Percentiles rank a stretch among this genome's conserved stretches.
Evolutionary conservation across 2,797 vertebrate species (phyloP).

Genomic region (Scarus forsteni): DNA sequence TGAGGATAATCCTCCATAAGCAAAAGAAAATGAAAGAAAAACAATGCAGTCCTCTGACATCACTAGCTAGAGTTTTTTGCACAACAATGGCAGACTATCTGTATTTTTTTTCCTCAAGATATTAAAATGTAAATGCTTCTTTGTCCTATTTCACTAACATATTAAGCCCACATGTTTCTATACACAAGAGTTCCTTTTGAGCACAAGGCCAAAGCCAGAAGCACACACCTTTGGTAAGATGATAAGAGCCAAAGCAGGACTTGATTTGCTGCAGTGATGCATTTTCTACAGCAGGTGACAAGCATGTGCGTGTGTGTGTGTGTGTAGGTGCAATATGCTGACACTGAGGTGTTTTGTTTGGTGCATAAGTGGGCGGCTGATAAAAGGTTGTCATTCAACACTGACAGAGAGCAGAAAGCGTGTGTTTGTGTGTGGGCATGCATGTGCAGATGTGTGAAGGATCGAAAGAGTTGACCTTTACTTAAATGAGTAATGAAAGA

Average conservation of each 20-base stretch:
- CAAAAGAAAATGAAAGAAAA: too few relatives aligned
- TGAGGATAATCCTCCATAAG: too few relatives aligned
- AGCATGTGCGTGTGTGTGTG: slow-evolving; percentile 26
- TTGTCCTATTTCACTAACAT: too few relatives aligned
- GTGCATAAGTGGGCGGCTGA: slow-evolving; percentile 52
- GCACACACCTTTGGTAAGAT: slow-evolving; percentile 52
- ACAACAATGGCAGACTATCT: too few relatives aligned
- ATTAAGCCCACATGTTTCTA: too few relatives aligned
- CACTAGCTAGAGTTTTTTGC: too few relatives aligned
- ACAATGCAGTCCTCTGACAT: too few relatives aligned
- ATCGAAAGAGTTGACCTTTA: slow-evolving; percentile 36
- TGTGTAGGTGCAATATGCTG: slow-evolving; percentile 53
- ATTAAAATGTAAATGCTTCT: too few relatives aligned
- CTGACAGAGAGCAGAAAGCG: slow-evolving; percentile 32
- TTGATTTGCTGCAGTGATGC: slow-evolving; percentile 58
- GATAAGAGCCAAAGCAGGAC: slow-evolving; percentile 54
- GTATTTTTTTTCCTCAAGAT: too few relatives aligned
- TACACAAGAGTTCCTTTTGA: slow-evolving; percentile 2
- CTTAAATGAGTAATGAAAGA: background rate
- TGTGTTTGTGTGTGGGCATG: slow-evolving; percentile 7
- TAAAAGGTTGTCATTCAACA: slow-evolving; percentile 44
- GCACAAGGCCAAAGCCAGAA: slow-evolving; percentile 16
- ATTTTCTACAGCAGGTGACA: slow-evolving; percentile 59
- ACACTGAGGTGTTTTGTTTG: slow-evolving; percentile 46
- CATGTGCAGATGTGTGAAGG: slow-evolving; percentile 18